A percentile compares a stretch with the other conserved stretches of the same genome.
These are phyloP conservation scores for Acanthurus leucopareius DNA, from an alignment of 2,797 vertebrate species.

Conservation along the genomic window DNA sequence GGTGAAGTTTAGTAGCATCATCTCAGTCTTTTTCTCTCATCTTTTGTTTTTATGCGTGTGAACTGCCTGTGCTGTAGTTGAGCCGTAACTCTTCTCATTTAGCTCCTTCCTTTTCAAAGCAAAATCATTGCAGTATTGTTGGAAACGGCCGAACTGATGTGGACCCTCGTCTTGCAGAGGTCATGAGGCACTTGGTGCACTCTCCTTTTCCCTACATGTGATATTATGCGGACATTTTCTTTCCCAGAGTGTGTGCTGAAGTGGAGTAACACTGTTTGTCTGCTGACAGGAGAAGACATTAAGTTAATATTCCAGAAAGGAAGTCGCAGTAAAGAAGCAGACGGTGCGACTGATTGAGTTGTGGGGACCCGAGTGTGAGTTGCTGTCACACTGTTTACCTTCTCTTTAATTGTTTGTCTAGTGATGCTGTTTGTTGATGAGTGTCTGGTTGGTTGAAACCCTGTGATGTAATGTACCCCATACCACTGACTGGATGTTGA, in stretches of 20 bases:
- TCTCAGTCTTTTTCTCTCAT: slow-evolving; percentile 62
- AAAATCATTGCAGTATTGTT: slow-evolving; percentile 71
- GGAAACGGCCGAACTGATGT: slow-evolving; percentile 57
- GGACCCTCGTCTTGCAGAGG: slow-evolving; percentile 68
- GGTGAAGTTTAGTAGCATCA: slow-evolving; percentile 61
- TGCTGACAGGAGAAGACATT: slow-evolving; percentile 62
- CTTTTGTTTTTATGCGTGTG: slow-evolving; percentile 53
- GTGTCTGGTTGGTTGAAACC: slow-evolving; percentile 91
- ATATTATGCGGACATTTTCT: slow-evolving; percentile 61
- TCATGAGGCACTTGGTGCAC: slow-evolving; percentile 72
- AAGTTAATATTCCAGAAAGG: slow-evolving; percentile 67
- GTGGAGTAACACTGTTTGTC: slow-evolving; percentile 80
- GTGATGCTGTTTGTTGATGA: slow-evolving; percentile 90
- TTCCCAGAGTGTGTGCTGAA: slow-evolving; percentile 75
- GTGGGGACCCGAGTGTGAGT: slow-evolving; percentile 73
- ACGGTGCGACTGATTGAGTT: slow-evolving; percentile 73
- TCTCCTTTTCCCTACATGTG: slow-evolving; percentile 75
- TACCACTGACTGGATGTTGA: slow-evolving; percentile 91
- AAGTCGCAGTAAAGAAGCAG: slow-evolving; percentile 70
- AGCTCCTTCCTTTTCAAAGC: slow-evolving; percentile 52
- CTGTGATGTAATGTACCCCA: slow-evolving; percentile 90
- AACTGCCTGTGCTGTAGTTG: slow-evolving; percentile 82
- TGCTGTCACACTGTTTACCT: slow-evolving; percentile 80
- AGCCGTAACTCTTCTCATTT: slow-evolving; percentile 71
- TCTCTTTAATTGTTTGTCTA: slow-evolving; percentile 84